Evolutionary conservation across 30 jellyfish, hydroid and myxozoan genomes (phyloP).

Genomic region (Aurelia aurita): DNA sequence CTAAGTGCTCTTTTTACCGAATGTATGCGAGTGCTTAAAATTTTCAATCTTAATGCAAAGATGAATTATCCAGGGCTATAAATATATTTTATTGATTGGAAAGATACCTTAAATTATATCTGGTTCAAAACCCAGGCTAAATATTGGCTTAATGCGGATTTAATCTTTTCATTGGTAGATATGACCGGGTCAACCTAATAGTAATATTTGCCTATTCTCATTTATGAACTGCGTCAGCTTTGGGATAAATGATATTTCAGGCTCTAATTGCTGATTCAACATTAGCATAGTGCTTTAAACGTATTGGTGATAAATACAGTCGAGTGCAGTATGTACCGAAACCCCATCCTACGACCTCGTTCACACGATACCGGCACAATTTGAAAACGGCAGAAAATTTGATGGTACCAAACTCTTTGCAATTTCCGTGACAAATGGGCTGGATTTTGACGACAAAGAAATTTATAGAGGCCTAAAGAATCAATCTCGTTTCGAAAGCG

Average conservation of each 20-base stretch:
- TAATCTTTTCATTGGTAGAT: background rate
- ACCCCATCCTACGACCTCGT: no score
- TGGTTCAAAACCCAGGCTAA: conserved; percentile 45
- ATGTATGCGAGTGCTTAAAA: conserved; percentile 14
- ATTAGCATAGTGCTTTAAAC: background rate
- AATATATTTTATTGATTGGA: conserved; percentile 51
- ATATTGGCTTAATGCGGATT: conserved; percentile 31
- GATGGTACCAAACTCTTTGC: no score
- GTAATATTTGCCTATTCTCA: background rate
- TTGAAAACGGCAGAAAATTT: no score
- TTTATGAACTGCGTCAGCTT: background rate
- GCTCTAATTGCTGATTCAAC: background rate
- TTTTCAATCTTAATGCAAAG: conserved; percentile 35
- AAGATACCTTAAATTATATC: conserved; percentile 34
- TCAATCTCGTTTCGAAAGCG: no score
- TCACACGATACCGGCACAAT: no score
- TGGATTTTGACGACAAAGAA: no score
- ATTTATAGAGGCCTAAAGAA: no score
- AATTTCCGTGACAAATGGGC: no score
- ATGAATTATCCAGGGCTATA: conserved; percentile 43
- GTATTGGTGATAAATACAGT: no score
- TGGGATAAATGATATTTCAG: background rate
- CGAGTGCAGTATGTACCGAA: no score
- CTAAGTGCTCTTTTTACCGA: no score
- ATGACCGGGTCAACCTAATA: conserved; percentile 5